These are phyloP conservation scores for Myocastor coypus DNA, from an alignment of 2,113 vertebrate genomes.

Conservation along the genomic window DNA sequence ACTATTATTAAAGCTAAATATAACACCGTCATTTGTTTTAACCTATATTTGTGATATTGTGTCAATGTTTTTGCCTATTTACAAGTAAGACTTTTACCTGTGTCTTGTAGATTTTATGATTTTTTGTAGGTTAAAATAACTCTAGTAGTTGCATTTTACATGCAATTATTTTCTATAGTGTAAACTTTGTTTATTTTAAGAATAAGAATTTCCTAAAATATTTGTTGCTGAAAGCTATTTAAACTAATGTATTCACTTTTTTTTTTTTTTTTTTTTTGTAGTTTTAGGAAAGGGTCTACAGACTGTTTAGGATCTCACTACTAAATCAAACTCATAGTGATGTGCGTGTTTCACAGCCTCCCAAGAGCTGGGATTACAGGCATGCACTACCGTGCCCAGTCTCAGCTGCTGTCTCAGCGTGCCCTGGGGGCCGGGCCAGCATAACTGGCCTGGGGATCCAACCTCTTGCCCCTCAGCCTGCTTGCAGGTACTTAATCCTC, in stretches of 20 bases:
- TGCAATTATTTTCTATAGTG: not conserved
- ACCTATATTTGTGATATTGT: not conserved
- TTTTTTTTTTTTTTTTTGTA: not conserved
- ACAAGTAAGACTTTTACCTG: not conserved
- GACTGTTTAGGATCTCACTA: too few species aligned
- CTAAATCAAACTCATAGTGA: too few species aligned
- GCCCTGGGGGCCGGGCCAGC: too few species aligned
- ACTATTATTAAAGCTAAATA: not conserved
- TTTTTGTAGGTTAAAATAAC: not conserved
- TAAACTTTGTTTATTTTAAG: slow-evolving; percentile 39
- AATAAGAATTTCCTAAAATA: slow-evolving; percentile 40
- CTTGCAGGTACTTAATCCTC: too few species aligned
- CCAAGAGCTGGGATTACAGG: too few species aligned
- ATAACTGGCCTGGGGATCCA: too few species aligned
- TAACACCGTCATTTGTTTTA: not conserved
- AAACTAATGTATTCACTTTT: not conserved
- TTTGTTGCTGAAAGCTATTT: slow-evolving; percentile 35
- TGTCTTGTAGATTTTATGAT: not conserved
- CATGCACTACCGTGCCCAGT: too few species aligned
- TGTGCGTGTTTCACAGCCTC: too few species aligned
- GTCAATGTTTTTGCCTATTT: not conserved
- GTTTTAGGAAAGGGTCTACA: too few species aligned
- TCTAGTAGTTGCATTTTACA: not conserved
- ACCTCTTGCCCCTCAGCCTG: too few species aligned
- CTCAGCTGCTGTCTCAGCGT: too few species aligned